Evolutionary conservation across 2,113 vertebrate species (phyloP).

Genomic region (Ranitomeya imitator): DNA sequence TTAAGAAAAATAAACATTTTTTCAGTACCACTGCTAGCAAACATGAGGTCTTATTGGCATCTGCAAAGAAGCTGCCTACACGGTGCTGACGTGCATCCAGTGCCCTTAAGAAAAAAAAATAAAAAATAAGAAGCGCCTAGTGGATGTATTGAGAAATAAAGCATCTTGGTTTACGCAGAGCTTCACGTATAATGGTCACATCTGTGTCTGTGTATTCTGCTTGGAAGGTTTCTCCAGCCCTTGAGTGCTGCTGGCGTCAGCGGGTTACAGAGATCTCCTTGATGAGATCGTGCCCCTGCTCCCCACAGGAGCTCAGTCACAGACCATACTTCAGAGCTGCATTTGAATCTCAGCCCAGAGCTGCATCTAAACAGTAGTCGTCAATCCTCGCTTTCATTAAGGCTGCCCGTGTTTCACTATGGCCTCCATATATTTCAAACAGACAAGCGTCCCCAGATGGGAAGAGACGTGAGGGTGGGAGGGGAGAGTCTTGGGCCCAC

Average conservation of each 20-base stretch:
- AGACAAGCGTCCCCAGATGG: slow-evolving; percentile 47
- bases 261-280: slow-evolving; percentile 58
- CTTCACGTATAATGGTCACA: slow-evolving; percentile 70
- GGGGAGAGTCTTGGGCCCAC: slow-evolving; percentile 58
- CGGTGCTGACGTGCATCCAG: slow-evolving; percentile 27
- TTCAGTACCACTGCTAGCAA: slow-evolving; percentile 39
- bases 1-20: slow-evolving; percentile 50
- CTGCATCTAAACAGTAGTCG: slow-evolving; percentile 49
- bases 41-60: slow-evolving; percentile 51
- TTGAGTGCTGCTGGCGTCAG: slow-evolving; percentile 66
- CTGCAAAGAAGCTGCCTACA: slow-evolving; percentile 46
- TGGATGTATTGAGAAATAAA: slow-evolving; percentile 56
- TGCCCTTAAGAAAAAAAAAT: slow-evolving; percentile 36
- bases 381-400: slow-evolving; percentile 61
- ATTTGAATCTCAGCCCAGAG: slow-evolving; percentile 51
- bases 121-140: slow-evolving; percentile 16
- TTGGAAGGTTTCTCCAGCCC: slow-evolving; percentile 68
- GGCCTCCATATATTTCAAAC: slow-evolving; percentile 54
- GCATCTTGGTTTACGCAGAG: slow-evolving; percentile 67
- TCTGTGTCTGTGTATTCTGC: slow-evolving; percentile 64
- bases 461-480: slow-evolving; percentile 52
- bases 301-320: slow-evolving; percentile 47
- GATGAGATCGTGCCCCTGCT: slow-evolving; percentile 52
- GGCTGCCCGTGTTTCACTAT: slow-evolving; percentile 42
- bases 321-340: slow-evolving; percentile 54